Base-by-base conservation (phyloP, 2,888 invertebrate genomes). In the Ornithoptera alexandrae region DNA sequence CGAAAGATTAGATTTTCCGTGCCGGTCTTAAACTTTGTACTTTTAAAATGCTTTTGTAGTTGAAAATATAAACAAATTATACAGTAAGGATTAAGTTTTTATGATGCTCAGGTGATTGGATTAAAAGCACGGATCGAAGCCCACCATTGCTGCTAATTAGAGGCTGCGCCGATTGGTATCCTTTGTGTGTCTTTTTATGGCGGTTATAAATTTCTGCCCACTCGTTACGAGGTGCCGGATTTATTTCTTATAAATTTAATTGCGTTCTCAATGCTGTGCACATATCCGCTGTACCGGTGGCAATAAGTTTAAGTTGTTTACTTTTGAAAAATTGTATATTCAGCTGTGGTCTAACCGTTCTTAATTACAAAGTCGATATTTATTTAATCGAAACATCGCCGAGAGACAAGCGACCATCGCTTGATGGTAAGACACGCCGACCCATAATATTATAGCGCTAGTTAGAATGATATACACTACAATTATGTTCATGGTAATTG, bases 161-260 rank as follows among this genome's bases (percentile, higher is more conserved):
- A 73, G 76, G 76, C 76, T 77, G 81, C 83, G 84, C 82, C 76
- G 76, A 75, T 79, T 80, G 78, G 78, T 74, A 79, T 82, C 83
- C 83, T 86, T 85, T 85, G 81, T 83, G 78, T 77, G 80, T 81
- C 81, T 85, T 84, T 88, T 87, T 87, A 88, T 85, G 85, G 85
- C 72, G 72, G 73, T 73, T 78, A 84, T 90, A 89, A 89, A 86
- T 88, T 80, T 81, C 77, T 84, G 76, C 88, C 88, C 81, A 89
- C 88, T 68, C 72, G 73, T 72, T 68, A 70, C 71, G 71, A 75
- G 69, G 76, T 74, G 73, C 68, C 73, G 75, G 76, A 82, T 85
- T 85, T 85, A 86, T 84, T 78, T 79, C 76, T 74, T 78, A 81
- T 81, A 85, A 81, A 84, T 84, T 84, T 87, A 87, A 88, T 86